Base-by-base conservation (phyloP, 2,797 vertebrate species). In the Scarus forsteni region DNA sequence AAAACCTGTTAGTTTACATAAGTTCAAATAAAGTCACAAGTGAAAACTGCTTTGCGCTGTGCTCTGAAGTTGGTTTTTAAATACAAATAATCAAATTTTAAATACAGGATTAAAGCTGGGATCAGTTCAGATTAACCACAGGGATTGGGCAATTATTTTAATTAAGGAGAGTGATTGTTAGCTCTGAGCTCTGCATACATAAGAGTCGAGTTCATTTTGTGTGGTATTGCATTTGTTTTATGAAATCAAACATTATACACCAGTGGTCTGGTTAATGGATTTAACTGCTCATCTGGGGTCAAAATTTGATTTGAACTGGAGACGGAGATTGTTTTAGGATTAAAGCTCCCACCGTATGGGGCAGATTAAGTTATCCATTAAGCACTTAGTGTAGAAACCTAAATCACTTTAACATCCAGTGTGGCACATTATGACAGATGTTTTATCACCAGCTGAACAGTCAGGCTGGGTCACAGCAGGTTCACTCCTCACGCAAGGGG, bases 341-440 rank as follows among this genome's bases (percentile, higher is more conserved):
- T 59, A 81, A 70, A 70, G 16, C 9, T 3, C 14, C 36, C 35
- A 58, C 49, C 66, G 56, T 77, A 64, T 63, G 70, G 70, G 39
- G 14, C 55, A 71, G 70, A 75, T 74, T 64, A 72, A 58, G 12
- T 70, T 55, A 56, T 75, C 46, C 51, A 49, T 54, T 75, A 60
- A 70, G 58, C 42, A 35, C 42, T 42, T 2, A 38, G 13, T 6
- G 3, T 14, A 48, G 27, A 51, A 36, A 44, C 13, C 43, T 13
- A 44, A 44, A 44, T 3, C 10, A 57, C 69, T 48, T 63, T 60
- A 61, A 12, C 61, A n/a, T 51, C 5, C 63, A 27, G 27, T 46
- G 57, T 10, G 1, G 43, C 13, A 19, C 66, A 12, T 34, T 15
- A 14, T n/a, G 45, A 18, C 40, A 72, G 66, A 65, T 42, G 60